A percentile compares a stretch with the other conserved stretches of the same genome.
phyloP scores from a whole-genome alignment of 2,888 invertebrate species.

The Cremastinae sp. region DNA sequence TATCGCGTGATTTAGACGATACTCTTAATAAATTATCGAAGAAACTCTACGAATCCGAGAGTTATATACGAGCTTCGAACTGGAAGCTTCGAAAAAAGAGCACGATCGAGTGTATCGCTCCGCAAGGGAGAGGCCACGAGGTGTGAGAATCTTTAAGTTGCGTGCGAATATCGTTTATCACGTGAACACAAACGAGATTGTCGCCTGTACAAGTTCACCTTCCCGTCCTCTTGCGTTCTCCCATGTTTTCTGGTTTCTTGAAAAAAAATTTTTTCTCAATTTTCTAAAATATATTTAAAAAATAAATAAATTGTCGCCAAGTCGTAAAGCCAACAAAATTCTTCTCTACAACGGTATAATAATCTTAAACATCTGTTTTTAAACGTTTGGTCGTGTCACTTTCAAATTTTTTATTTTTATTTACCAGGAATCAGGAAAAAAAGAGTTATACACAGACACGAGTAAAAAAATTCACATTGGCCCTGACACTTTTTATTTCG shows the following conservation, averaged over 20 bases:
- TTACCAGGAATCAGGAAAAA: too few relatives aligned
- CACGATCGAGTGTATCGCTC: neutral
- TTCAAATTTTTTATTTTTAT: too few relatives aligned
- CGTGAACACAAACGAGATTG: conserved; percentile 74
- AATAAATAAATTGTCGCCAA: too few relatives aligned
- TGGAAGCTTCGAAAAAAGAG: neutral
- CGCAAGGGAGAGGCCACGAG: conserved; percentile 65
- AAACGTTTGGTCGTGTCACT: too few relatives aligned
- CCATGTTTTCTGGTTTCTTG: conserved; percentile 27
- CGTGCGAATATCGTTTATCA: conserved; percentile 71
- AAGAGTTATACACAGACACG: too few relatives aligned
- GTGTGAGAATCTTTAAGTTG: conserved; percentile 66
- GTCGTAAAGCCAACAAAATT: too few relatives aligned
- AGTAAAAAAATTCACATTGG: neutral
- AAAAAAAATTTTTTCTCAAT: too few relatives aligned
- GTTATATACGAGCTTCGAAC: too few relatives aligned
- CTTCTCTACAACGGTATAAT: too few relatives aligned
- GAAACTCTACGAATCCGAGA: too few relatives aligned
- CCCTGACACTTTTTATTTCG: conserved; percentile 7
- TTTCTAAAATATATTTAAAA: too few relatives aligned
- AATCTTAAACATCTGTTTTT: too few relatives aligned
- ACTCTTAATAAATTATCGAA: conserved; percentile 26
- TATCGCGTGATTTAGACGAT: conserved; percentile 26
- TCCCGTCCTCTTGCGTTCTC: conserved; percentile 28
- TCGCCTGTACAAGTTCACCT: conserved; percentile 69